These are phyloP conservation scores for Penelope pileata DNA, from an alignment of 2,113 vertebrate species.

Conservation along the genomic window DNA sequence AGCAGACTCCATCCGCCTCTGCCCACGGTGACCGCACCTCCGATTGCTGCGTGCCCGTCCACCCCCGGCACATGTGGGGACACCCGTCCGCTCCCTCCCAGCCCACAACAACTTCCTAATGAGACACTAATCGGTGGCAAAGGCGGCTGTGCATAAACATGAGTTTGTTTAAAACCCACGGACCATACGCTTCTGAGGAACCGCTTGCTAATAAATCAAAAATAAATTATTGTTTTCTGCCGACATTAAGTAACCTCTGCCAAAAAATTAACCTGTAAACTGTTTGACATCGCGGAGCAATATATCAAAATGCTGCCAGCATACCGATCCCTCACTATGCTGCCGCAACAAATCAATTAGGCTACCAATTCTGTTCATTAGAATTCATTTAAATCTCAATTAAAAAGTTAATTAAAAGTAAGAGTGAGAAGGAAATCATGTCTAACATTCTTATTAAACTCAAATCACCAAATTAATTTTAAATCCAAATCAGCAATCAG, in stretches of 20 bases:
- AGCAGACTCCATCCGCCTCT: too few species aligned
- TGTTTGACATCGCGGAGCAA: conserved; percentile 58
- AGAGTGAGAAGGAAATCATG: conserved; percentile 78
- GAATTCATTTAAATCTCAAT: conserved; percentile 84
- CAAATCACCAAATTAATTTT: conserved; percentile 77
- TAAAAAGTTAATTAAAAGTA: conserved; percentile 85
- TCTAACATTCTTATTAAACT: conserved; percentile 80
- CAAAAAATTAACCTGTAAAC: conserved; percentile 76
- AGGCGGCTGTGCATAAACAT: background rate
- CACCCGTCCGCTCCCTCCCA: background rate
- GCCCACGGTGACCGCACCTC: too few species aligned
- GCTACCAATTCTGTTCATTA: conserved; percentile 82
- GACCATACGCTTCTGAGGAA: fast-evolving
- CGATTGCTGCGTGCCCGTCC: too few species aligned
- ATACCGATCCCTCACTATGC: conserved; percentile 65
- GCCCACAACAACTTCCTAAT: background rate
- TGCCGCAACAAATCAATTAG: conserved; percentile 83
- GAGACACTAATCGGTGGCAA: background rate
- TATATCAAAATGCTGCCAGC: conserved; percentile 62
- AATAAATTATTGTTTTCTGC: conserved; percentile 53
- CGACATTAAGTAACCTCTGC: conserved; percentile 61
- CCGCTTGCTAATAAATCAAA: background rate
- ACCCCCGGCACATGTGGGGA: background rate
- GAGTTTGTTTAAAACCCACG: background rate
- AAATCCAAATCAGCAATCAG: conserved; percentile 69